A percentile compares a stretch with the other conserved stretches of the same genome.
phyloP scores from a whole-genome alignment of 2,888 invertebrate genomes.

The Drosophila recens region DNA sequence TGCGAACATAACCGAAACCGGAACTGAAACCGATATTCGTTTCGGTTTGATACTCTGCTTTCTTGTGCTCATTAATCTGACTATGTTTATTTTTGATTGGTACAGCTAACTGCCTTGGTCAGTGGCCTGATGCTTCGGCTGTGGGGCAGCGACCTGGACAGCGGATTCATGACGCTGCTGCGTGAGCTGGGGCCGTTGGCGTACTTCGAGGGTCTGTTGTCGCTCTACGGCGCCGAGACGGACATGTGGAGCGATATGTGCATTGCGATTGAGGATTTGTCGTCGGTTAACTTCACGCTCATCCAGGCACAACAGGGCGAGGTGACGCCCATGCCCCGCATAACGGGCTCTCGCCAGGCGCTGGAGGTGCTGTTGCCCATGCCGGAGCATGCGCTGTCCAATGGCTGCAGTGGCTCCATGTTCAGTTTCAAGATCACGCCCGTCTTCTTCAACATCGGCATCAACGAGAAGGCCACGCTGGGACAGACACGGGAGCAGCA shows the following conservation, averaged over 20 bases:
- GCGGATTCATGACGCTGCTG: constrained; percentile 90
- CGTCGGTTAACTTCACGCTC: constrained; percentile 92
- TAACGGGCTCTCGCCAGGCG: constrained; percentile 90
- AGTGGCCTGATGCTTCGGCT: constrained; percentile 93
- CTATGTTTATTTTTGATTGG: background rate
- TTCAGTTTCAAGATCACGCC: constrained; percentile 93
- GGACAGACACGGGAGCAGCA: constrained; percentile 94
- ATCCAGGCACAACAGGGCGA: constrained; percentile 75
- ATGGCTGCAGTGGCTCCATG: constrained; percentile 84
- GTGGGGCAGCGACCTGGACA: constrained; percentile 92
- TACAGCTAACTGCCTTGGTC: constrained; percentile 92
- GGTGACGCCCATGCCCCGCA: constrained; percentile 87
- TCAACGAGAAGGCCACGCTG: constrained; percentile 96
- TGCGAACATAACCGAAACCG: too few species aligned
- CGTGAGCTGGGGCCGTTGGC: constrained; percentile 93
- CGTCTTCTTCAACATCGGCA: constrained; percentile 97
- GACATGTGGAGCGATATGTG: constrained; percentile 99
- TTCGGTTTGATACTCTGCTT: too few species aligned
- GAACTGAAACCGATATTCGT: too few species aligned
- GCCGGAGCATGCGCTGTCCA: constrained; percentile 90
- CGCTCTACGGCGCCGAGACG: constrained; percentile 93
- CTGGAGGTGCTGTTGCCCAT: constrained; percentile 92
- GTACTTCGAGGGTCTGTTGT: constrained; percentile 94
- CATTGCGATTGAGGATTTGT: constrained; percentile 95
- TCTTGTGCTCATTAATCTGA: background rate